Evolutionary conservation across 1,140 invertebrate species (phyloP), one percentile per base, ranked within the genome.

Genomic region (Drosophila pseudoananassae): DNA sequence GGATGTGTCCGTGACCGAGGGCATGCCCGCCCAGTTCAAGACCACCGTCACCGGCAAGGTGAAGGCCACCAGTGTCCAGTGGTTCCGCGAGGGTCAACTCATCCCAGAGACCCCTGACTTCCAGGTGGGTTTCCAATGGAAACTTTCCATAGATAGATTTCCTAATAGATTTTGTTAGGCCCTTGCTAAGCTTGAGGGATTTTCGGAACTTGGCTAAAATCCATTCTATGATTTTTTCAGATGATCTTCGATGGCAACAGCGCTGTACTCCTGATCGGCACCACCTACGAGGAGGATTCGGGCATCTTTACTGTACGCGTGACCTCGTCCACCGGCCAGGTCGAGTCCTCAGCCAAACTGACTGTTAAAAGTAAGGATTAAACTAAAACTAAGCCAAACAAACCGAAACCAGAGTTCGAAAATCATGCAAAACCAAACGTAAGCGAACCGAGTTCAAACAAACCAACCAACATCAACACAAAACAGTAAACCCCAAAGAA

Each of bases 341-440:
- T 97, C 83, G 96, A 98, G 94, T 96, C 96, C 47, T 97, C 96
- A 80, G 97, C 97, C 80, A 96, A 96, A 93, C 95, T 99, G 93
- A 96, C 96, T 93, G 97, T 98, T 93, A 97, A 98, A 98, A 98
- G 98, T 98, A 98, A 98, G 97, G 95, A 96, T 93, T 97, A 95
- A 96, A 93, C 91, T 89, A 90, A 78, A 76, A 59, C 80, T 78
- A 75, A 90, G 80, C 68, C 69, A 73, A 87, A 43, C 40, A 43
- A 83, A 64, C 69, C 76, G 70, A 89, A 69, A 69, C 74, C 79
- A 91, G 84, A 81, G 84, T 89, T 87, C 77, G 81, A 70, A 59
- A 75, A 78, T 59, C 58, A 46, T 46, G 55, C 38, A 59, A 68
- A 77, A 71, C 36, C 65, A 81, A 78, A 82, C 77, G 80, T 83